Conservation (phyloP, 2,888 invertebrate genomes). For the Carabus problematicus region DNA sequence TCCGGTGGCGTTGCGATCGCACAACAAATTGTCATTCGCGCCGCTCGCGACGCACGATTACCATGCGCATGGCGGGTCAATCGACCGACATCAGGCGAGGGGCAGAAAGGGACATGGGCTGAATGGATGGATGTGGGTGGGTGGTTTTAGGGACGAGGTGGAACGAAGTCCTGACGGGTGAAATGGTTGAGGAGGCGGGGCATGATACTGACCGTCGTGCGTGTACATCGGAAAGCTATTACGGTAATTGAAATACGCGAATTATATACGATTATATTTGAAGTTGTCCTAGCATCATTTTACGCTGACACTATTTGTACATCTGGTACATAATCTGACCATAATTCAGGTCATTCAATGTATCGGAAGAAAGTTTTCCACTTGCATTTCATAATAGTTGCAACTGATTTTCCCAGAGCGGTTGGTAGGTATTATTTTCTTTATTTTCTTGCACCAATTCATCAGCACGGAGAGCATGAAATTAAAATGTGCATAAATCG, state of each 20-base stretch:
- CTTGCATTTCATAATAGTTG: too few species aligned
- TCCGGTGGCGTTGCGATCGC: not conserved
- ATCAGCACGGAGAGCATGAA: too few species aligned
- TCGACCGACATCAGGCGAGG: not conserved
- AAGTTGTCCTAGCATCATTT: slow-evolving; percentile 3
- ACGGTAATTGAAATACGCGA: slow-evolving; percentile 20
- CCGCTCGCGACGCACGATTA: not conserved
- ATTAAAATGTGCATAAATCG: too few species aligned
- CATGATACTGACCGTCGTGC: not conserved
- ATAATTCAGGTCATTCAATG: too few species aligned
- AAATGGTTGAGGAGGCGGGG: not conserved
- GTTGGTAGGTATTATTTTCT: too few species aligned
- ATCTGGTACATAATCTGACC: too few species aligned
- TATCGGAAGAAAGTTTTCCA: too few species aligned
- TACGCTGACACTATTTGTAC: not conserved
- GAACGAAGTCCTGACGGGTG: not conserved
- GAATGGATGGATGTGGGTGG: not conserved
- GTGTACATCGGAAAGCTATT: slow-evolving; percentile 28
- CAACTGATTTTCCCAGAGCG: too few species aligned
- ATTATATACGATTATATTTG: not conserved
- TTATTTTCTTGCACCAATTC: too few species aligned
- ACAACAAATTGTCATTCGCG: slow-evolving; percentile 13
- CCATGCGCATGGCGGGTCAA: not conserved
- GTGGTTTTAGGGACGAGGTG: too few species aligned
- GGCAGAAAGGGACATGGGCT: not conserved